Conservation (phyloP, 2,888 invertebrate genomes). For the Agriotes lineatus region DNA sequence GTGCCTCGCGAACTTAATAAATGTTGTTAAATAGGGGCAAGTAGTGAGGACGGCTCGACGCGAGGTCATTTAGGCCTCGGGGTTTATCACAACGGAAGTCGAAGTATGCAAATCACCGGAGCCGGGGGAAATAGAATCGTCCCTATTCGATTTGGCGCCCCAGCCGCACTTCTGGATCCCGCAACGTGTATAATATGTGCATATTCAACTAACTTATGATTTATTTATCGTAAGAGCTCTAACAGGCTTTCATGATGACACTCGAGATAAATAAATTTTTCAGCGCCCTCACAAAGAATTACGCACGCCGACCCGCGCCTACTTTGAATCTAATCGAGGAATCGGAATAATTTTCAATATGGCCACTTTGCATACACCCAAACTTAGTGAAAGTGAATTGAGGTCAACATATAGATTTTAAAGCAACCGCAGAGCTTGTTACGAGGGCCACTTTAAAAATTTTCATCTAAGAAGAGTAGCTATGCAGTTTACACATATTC, state of each 20-base stretch:
- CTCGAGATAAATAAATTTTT: too few relatives aligned
- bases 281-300: too few relatives aligned
- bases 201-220: constrained; percentile 32
- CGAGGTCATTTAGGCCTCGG: constrained; percentile 37
- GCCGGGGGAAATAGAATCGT: constrained; percentile 43
- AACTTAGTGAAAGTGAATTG: too few relatives aligned
- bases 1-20: constrained; percentile 26
- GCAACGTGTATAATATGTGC: constrained; percentile 32
- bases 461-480: too few relatives aligned
- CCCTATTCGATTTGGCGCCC: constrained; percentile 40
- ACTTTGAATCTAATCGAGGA: too few relatives aligned
- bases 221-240: constrained; percentile 25
- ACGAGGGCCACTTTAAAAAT: too few relatives aligned
- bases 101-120: constrained; percentile 44
- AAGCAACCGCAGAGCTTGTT: too few relatives aligned
- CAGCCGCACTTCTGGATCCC: constrained; percentile 16
- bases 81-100: constrained; percentile 45
- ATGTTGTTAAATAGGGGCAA: constrained; percentile 33
- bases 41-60: constrained; percentile 22
- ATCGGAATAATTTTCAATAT: too few relatives aligned
- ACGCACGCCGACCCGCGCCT: too few relatives aligned
- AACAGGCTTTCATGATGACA: constrained; percentile 9
- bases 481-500: too few relatives aligned
- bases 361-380: too few relatives aligned
- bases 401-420: too few relatives aligned